These are phyloP conservation scores for Drosophila austrosaltans DNA, from an alignment of 2,888 invertebrate genomes.

Conservation along the genomic window DNA sequence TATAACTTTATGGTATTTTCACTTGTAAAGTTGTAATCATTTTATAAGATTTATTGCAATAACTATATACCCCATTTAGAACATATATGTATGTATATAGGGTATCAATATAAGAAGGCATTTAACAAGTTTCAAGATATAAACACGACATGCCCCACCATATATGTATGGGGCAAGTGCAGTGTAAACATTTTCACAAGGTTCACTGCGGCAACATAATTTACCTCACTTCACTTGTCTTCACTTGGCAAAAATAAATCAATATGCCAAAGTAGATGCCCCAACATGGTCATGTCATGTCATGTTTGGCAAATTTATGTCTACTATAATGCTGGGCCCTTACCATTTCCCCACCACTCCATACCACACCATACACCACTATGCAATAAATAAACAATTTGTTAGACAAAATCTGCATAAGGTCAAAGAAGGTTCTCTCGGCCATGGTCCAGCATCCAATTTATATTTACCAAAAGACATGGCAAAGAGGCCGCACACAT, in stretches of 20 bases:
- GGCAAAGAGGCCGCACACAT: neutral
- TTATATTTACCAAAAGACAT: neutral
- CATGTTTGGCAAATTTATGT: constrained; percentile 11
- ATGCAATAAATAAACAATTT: constrained; percentile 11
- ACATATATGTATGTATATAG: neutral
- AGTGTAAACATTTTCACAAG: constrained; percentile 63
- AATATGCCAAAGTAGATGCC: constrained; percentile 36
- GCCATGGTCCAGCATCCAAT: constrained; percentile 16
- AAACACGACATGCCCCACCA: constrained; percentile 2
- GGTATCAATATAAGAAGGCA: neutral
- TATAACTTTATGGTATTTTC: no score
- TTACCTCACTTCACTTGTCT: constrained; percentile 11
- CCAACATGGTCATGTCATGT: constrained; percentile 13
- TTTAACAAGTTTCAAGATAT: constrained; percentile 2
- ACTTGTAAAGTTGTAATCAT: no score
- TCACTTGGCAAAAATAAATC: constrained; percentile 53
- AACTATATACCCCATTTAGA: no score
- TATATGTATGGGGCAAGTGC: constrained; percentile 50
- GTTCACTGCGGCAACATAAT: constrained; percentile 13
- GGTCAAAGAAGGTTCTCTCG: constrained; percentile 1
- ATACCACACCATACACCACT: neutral
- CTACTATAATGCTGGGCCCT: constrained; percentile 1
- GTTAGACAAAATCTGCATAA: constrained; percentile 17
- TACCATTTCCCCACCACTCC: neutral
- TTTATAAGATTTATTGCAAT: no score